Evolutionary conservation across 1,140 invertebrate genomes (phyloP), one percentile per base, ranked within the genome.

Genomic region (Drosophila orena): DNA sequence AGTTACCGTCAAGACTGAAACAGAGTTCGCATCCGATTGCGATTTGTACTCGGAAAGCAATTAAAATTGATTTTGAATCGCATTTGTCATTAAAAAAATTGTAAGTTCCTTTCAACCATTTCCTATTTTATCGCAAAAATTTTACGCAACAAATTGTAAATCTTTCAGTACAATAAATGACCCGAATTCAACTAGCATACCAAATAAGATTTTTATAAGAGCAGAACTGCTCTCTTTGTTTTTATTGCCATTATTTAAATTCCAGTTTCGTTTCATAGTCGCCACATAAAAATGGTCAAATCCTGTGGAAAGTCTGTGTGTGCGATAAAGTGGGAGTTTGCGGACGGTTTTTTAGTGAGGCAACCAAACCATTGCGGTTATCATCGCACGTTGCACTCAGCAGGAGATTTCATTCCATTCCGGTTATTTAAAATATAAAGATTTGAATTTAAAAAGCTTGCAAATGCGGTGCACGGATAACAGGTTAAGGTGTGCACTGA

Each of bases 231-330:
- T 55, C 42, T 17, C 4, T 7, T 44, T 57, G 40, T 42, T 58
- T 11, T 47, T 11, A 58, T 49, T 49, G n/a, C 5, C 14, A 35
- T 35, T 58, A 35, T 35, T 58, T 35, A 22, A 22, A 27, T 49
- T n/a, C 43, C 27, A 49, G 43, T 47, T 34, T 52, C 49, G 49
- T 22, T 44, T 34, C 10, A 7, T 0, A 22, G 15, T 46, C 24
- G 30, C 56, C 56, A 58, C 42, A 49, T 34, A 20, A n/a, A 49
- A n/a, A 34, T 58, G 27, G 42, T 58, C 43, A 49, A 34, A 34
- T 4, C 17, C 14, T 47, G 42, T 15, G 27, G 44, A 47, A 15
- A 22, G 5, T 20, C 14, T 47, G 42, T 15, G 27, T 58, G 30
- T 52, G 49, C 30, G 49, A 52, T 34, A 35, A 34, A 24, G 27